These are phyloP conservation scores for Oceanodroma leucorhoa DNA, from an alignment of 2,797 vertebrate genomes.

Conservation along the genomic window DNA sequence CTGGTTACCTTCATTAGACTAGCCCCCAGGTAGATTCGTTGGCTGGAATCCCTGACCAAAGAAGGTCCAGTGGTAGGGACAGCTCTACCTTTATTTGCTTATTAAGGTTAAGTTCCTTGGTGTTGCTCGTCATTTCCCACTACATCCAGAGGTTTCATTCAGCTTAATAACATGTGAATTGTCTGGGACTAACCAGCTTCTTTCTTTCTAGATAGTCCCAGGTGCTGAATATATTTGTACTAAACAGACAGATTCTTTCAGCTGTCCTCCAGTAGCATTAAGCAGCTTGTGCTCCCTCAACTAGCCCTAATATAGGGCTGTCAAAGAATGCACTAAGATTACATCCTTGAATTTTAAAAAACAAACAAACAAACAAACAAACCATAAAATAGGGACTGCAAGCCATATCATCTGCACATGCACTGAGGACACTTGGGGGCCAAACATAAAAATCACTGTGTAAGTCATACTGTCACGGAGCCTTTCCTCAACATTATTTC, in stretches of 20 bases:
- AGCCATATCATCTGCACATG: background rate
- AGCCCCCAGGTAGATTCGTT: background rate
- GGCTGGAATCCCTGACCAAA: background rate
- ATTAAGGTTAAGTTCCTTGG: background rate
- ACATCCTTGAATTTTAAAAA: background rate
- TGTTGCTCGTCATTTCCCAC: background rate
- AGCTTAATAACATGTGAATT: background rate
- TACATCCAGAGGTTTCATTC: background rate
- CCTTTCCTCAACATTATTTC: background rate
- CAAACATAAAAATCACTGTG: background rate
- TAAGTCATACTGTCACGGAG: background rate
- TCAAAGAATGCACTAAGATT: background rate
- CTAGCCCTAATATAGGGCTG: background rate
- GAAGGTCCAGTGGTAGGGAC: background rate
- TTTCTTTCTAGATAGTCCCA: background rate
- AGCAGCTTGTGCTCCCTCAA: background rate
- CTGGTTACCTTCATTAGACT: background rate
- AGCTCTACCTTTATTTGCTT: background rate
- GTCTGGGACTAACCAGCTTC: background rate
- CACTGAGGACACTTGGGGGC: background rate
- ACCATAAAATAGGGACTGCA: background rate
- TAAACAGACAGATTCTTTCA: background rate
- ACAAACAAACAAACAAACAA: background rate
- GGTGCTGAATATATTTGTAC: background rate
- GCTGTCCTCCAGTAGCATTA: background rate